Conservation (phyloP, 2,113 vertebrate species). For the Elephas maximus region DNA sequence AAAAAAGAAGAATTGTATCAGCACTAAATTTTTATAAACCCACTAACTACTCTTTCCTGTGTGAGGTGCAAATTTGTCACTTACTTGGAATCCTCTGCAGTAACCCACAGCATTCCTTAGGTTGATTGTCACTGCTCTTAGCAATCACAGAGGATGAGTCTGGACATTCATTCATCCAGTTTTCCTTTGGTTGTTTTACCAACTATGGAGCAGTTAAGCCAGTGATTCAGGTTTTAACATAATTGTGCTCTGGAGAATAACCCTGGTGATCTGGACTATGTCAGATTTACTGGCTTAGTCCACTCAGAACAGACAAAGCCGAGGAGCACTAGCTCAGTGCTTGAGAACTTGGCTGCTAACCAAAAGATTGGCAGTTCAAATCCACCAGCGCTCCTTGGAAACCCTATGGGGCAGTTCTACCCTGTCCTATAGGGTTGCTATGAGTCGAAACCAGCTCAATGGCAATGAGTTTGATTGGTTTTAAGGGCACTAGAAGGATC, state of each 20-base stretch:
- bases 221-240: background rate
- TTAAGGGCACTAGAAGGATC: too few relatives aligned
- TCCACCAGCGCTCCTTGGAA: background rate
- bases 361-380: background rate
- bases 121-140: background rate
- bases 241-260: conserved; percentile 24
- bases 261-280: background rate
- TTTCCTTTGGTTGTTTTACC: conserved; percentile 9
- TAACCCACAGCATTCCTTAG: conserved; percentile 11
- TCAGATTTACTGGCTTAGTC: background rate
- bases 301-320: background rate
- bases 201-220: background rate
- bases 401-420: background rate
- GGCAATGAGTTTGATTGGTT: too few relatives aligned
- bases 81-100: background rate
- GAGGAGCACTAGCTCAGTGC: background rate
- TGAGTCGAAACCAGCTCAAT: too few relatives aligned
- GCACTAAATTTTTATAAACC: background rate
- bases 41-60: background rate
- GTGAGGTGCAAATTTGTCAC: background rate
- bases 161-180: conserved; percentile 46
- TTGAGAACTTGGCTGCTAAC: background rate
- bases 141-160: conserved; percentile 31
- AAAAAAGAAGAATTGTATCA: background rate
- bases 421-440: background rate